These are phyloP conservation scores for Dermatemys mawii DNA, from an alignment of 2,113 vertebrate species.

Conservation along the genomic window DNA sequence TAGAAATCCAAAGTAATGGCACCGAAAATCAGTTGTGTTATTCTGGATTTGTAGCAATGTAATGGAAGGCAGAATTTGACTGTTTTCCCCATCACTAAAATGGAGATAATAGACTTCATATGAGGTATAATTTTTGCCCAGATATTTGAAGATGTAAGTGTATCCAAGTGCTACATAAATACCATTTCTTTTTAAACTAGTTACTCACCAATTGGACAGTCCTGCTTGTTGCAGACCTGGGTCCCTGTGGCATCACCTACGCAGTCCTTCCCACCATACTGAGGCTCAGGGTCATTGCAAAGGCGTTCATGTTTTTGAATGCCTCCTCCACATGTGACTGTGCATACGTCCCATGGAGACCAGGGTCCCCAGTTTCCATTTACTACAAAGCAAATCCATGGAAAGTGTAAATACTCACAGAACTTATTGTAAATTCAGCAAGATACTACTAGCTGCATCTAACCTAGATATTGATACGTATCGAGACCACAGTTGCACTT, in stretches of 20 bases:
- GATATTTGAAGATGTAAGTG: neutral
- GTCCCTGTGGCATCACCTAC: constrained; percentile 82
- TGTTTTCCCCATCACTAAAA: neutral
- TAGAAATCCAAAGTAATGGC: neutral
- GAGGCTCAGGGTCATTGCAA: constrained; percentile 91
- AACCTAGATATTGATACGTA: neutral
- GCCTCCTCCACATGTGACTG: constrained; percentile 93
- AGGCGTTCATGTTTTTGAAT: constrained; percentile 88
- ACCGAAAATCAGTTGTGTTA: neutral
- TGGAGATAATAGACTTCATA: neutral
- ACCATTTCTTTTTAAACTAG: no score
- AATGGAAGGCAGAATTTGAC: neutral
- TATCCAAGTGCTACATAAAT: neutral
- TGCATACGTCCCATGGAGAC: constrained; percentile 94
- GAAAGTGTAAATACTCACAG: neutral
- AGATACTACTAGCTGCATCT: neutral
- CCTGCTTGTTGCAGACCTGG: constrained; percentile 90
- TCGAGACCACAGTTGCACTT: neutral
- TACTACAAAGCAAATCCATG: constrained; percentile 78
- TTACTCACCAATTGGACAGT: constrained; percentile 84
- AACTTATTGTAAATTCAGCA: neutral
- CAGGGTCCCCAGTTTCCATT: constrained; percentile 96
- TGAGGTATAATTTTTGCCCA: neutral
- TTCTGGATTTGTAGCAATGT: neutral
- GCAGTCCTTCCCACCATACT: constrained; percentile 92